These are phyloP conservation scores for Scelioninae gen. 1 DNA, from an alignment of 2,888 invertebrate genomes.

Conservation along the genomic window DNA sequence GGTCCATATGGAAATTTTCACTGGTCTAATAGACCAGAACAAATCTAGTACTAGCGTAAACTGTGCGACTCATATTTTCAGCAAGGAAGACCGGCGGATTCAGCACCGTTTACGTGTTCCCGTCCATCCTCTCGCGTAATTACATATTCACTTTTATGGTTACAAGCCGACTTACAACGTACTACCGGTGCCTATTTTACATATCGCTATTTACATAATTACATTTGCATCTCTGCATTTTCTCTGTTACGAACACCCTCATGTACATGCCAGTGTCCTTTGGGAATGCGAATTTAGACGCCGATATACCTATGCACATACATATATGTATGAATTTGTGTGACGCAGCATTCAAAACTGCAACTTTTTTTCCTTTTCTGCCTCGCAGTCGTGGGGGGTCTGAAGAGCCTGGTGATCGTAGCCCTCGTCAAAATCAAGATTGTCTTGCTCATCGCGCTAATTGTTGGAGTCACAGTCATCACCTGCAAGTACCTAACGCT, in stretches of 20 bases:
- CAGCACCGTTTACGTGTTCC: constrained; percentile 77
- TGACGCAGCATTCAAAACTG: constrained; percentile 7
- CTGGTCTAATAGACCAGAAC: constrained; percentile 34
- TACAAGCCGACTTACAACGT: constrained; percentile 73
- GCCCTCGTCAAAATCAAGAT: constrained; percentile 77
- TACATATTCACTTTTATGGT: constrained; percentile 76
- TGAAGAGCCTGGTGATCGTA: constrained; percentile 75
- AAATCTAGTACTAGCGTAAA: constrained; percentile 48
- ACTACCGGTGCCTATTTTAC: constrained; percentile 71
- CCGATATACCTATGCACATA: constrained; percentile 44
- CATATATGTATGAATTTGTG: constrained; percentile 29
- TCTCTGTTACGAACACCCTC: constrained; percentile 66
- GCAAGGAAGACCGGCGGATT: constrained; percentile 74
- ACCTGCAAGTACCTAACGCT: constrained; percentile 73
- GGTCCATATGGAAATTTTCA: constrained; percentile 47
- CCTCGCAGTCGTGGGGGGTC: constrained; percentile 77
- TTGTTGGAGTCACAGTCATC: constrained; percentile 73
- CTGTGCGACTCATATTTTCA: constrained; percentile 71
- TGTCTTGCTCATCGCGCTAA: constrained; percentile 73
- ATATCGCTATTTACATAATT: constrained; percentile 76
- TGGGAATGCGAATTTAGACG: constrained; percentile 66
- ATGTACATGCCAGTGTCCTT: constrained; percentile 52
- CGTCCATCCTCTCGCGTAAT: constrained; percentile 76
- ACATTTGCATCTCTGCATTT: constrained; percentile 75
- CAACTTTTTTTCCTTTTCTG: constrained; percentile 39